phyloP scores from a whole-genome alignment of 2,888 invertebrate genomes.

The Melipona bicolor region DNA sequence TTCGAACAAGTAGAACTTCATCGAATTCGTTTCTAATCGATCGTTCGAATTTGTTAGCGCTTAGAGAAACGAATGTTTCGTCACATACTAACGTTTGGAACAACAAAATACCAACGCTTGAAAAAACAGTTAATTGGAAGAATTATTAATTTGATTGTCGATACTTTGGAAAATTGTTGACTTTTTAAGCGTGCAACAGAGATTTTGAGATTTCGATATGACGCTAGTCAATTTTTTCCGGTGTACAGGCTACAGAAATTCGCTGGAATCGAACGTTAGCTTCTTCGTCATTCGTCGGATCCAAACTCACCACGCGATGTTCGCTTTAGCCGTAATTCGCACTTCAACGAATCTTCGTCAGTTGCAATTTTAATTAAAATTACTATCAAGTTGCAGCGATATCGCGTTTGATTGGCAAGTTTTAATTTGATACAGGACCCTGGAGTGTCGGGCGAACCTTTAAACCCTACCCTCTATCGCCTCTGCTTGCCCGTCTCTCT shows the following conservation, averaged over 20 bases:
- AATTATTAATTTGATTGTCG: background rate
- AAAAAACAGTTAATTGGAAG: no score
- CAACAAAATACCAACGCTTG: background rate
- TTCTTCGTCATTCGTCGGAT: slow-evolving; percentile 17
- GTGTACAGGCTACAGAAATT: background rate
- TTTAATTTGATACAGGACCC: slow-evolving; percentile 72
- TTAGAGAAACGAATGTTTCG: background rate
- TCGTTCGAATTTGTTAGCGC: background rate
- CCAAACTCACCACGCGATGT: slow-evolving; percentile 15
- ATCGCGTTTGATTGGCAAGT: slow-evolving; percentile 75
- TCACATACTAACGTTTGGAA: background rate
- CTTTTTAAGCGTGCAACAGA: background rate
- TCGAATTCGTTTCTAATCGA: background rate
- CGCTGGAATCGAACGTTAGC: slow-evolving; percentile 16
- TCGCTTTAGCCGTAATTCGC: slow-evolving; percentile 47
- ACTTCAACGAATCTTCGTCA: slow-evolving; percentile 66
- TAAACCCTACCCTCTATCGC: slow-evolving; percentile 53
- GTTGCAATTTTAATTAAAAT: slow-evolving; percentile 74
- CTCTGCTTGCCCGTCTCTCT: slow-evolving; percentile 33
- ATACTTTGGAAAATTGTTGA: background rate
- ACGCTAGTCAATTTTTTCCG: background rate
- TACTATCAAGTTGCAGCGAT: slow-evolving; percentile 70
- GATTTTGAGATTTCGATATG: background rate
- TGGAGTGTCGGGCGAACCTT: slow-evolving; percentile 60
- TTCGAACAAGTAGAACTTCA: background rate